phyloP scores from a whole-genome alignment of 2,888 invertebrate species.

The Dolichomitus sp. region DNA sequence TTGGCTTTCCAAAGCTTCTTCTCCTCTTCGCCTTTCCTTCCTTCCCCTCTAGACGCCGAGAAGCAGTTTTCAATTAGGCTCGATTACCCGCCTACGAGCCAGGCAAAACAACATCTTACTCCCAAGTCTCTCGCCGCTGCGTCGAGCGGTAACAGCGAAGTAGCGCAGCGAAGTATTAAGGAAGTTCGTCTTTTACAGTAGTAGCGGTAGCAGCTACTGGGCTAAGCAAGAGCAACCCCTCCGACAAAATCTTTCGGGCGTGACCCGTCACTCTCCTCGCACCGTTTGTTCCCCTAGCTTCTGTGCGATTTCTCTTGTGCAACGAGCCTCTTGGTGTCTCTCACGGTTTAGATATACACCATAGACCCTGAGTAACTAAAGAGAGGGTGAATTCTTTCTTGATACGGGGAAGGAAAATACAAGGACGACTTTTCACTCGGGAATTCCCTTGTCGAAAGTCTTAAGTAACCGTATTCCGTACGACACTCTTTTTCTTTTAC shows the following conservation, averaged over 20 bases:
- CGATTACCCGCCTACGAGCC: slow-evolving; percentile 59
- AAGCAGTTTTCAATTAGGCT: slow-evolving; percentile 66
- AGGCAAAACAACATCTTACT: slow-evolving; percentile 53
- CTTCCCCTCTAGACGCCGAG: neutral
- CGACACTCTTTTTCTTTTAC: slow-evolving; percentile 26
- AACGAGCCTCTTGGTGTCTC: slow-evolving; percentile 17
- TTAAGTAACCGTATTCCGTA: slow-evolving; percentile 43
- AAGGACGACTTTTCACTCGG: slow-evolving; percentile 48
- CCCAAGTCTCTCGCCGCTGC: neutral
- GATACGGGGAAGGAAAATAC: slow-evolving; percentile 12
- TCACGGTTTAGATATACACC: slow-evolving; percentile 27
- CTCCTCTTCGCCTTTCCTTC: neutral
- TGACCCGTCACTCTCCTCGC: slow-evolving; percentile 56
- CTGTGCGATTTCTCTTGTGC: neutral
- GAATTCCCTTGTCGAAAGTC: slow-evolving; percentile 48
- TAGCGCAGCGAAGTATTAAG: slow-evolving; percentile 25
- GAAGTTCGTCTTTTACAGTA: slow-evolving; percentile 44
- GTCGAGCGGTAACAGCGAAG: slow-evolving; percentile 9
- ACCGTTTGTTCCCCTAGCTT: slow-evolving; percentile 19
- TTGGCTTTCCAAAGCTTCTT: slow-evolving; percentile 31
- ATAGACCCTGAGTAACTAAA: slow-evolving; percentile 9
- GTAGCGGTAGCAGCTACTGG: neutral
- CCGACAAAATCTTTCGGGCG: slow-evolving; percentile 56
- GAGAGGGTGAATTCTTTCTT: slow-evolving; percentile 19
- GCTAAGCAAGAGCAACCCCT: slow-evolving; percentile 11